Conservation (phyloP, 2,888 invertebrate genomes). For the Formica aserva region DNA sequence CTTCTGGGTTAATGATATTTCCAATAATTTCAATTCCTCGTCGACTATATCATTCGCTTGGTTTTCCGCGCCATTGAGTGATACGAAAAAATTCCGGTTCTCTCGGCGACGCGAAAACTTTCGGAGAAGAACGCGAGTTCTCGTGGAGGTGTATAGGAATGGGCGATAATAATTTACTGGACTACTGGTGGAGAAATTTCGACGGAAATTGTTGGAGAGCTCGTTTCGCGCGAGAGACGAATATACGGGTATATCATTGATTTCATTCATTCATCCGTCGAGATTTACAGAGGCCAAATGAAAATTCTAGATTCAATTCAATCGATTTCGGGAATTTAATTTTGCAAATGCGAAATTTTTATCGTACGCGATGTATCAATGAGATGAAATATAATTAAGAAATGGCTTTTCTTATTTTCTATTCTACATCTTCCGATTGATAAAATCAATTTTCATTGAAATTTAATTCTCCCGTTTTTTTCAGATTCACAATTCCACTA, state of each 20-base stretch:
- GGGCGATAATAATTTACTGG: slow-evolving; percentile 31
- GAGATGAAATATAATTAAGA: not conserved
- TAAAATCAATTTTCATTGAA: not conserved
- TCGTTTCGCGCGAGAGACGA: slow-evolving; percentile 10
- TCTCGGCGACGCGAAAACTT: slow-evolving; percentile 20
- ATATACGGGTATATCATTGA: slow-evolving; percentile 19
- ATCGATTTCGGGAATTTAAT: not conserved
- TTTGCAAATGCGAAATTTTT: slow-evolving; percentile 3
- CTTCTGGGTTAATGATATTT: slow-evolving; percentile 50
- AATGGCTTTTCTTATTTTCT: not conserved
- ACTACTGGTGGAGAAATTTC: slow-evolving; percentile 12
- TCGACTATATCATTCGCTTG: slow-evolving; percentile 47
- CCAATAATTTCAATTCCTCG: slow-evolving; percentile 56
- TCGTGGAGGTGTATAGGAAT: no score
- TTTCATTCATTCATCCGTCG: slow-evolving; percentile 28
- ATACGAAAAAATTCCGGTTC: slow-evolving; percentile 47
- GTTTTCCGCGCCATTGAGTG: slow-evolving; percentile 51
- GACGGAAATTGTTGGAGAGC: slow-evolving; percentile 3
- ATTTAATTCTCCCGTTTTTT: slow-evolving; percentile 37
- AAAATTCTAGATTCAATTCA: not conserved
- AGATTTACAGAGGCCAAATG: slow-evolving; percentile 10
- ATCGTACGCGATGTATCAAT: not conserved
- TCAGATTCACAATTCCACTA: slow-evolving; percentile 90
- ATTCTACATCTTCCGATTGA: not conserved
- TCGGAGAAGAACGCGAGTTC: no score